Percentiles rank a stretch among this genome's conserved stretches.
Evolutionary conservation across 37 sponge, comb jelly and placozoan species (phyloP).

Genomic region (Cliona cf. orientalis): DNA sequence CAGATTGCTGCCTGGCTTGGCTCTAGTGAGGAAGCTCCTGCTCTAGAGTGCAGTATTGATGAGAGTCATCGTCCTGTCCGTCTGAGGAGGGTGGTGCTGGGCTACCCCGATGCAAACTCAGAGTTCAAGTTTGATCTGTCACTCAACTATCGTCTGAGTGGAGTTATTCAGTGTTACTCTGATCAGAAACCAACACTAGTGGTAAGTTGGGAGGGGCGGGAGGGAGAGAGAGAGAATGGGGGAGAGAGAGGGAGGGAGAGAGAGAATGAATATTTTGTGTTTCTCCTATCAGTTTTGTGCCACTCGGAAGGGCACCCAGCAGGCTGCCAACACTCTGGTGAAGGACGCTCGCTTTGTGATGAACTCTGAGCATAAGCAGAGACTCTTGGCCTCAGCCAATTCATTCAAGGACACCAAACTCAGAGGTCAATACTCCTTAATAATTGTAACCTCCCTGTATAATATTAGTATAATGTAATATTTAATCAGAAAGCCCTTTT

Average conservation of each 20-base stretch:
- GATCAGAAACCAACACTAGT: slow-evolving; percentile 95
- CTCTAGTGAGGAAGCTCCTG: slow-evolving; percentile 62
- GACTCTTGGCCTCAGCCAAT: slow-evolving; percentile 58
- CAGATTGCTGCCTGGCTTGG: slow-evolving; percentile 91
- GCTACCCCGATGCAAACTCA: slow-evolving; percentile 79
- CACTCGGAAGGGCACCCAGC: slow-evolving; percentile 94
- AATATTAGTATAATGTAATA: background rate
- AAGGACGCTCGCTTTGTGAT: slow-evolving; percentile 94
- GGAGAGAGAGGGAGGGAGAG: background rate
- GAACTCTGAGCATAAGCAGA: slow-evolving; percentile 71
- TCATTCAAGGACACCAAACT: slow-evolving; percentile 85
- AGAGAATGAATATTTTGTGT: too few relatives aligned
- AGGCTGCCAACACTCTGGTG: slow-evolving; percentile 88
- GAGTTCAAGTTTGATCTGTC: slow-evolving; percentile 95
- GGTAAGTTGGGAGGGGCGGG: slow-evolving; percentile 36
- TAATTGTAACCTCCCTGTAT: background rate
- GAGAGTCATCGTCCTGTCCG: slow-evolving; percentile 96
- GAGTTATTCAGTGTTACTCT: slow-evolving; percentile 89
- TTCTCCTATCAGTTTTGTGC: slow-evolving; percentile 88
- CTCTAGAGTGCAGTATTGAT: slow-evolving; percentile 79
- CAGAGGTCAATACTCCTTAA: slow-evolving; percentile 77
- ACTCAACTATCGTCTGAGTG: slow-evolving; percentile 90
- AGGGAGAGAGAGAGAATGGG: background rate
- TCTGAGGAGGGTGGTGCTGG: slow-evolving; percentile 91
- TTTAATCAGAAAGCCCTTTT: background rate